A percentile compares a stretch with the other conserved stretches of the same genome.
Conservation (phyloP, 2,888 invertebrate genomes). For the Zeuzera pyrina region DNA sequence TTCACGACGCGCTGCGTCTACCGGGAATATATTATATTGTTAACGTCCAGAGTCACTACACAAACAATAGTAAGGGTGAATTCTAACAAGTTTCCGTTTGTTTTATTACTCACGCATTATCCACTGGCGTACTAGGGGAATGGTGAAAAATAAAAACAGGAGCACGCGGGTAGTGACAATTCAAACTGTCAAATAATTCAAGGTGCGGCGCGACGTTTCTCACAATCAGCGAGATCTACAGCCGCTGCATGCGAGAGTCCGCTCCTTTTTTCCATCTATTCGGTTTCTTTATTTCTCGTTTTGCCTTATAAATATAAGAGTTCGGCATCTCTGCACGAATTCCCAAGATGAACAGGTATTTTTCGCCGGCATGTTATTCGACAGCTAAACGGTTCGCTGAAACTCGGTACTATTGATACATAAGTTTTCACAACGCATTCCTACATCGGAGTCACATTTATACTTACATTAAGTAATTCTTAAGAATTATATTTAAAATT, state of each 20-base stretch:
- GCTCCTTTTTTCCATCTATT: conserved; percentile 48
- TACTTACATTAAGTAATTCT: too few species aligned
- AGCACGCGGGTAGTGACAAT: conserved; percentile 47
- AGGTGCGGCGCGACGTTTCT: conserved; percentile 55
- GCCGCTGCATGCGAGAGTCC: conserved; percentile 35
- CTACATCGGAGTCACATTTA: too few species aligned
- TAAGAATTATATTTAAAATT: too few species aligned
- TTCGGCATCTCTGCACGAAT: conserved; percentile 60
- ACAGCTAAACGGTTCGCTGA: conserved; percentile 34
- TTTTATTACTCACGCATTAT: conserved; percentile 44
- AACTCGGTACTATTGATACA: conserved; percentile 39
- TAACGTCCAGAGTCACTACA: conserved; percentile 27
- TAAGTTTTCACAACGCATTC: conserved; percentile 24
- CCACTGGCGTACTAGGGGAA: conserved; percentile 28
- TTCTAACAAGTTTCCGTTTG: conserved; percentile 34
- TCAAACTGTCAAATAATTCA: conserved; percentile 66
- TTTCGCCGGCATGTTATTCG: conserved; percentile 38
- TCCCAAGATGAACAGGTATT: conserved; percentile 67
- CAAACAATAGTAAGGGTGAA: conserved; percentile 31
- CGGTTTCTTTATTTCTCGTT: conserved; percentile 63
- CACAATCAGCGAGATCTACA: conserved; percentile 66
- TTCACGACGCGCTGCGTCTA: conserved; percentile 23
- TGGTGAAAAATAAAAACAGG: conserved; percentile 44
- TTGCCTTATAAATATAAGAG: conserved; percentile 65
- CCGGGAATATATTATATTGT: conserved; percentile 35